phyloP scores from a whole-genome alignment of 1,140 invertebrate genomes.

The Drosophila varians region DNA sequence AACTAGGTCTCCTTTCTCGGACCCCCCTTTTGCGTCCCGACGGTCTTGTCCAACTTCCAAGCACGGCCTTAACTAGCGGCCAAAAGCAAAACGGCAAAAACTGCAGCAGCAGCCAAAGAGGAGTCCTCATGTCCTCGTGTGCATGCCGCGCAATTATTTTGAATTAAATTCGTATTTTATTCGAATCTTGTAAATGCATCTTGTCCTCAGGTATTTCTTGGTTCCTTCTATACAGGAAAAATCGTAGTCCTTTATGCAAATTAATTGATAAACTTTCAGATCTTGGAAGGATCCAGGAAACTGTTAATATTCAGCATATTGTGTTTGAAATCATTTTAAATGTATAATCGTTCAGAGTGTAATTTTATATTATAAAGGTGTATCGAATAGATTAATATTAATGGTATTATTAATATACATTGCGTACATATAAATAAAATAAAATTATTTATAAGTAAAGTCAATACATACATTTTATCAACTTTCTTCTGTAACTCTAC shows the following conservation, averaged over 20 bases:
- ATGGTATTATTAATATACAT: too few relatives aligned
- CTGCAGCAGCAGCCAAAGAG: conserved; percentile 28
- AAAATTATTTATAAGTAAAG: neutral
- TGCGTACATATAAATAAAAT: neutral
- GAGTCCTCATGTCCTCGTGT: conserved; percentile 50
- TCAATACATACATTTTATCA: neutral
- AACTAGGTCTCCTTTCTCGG: conserved; percentile 45
- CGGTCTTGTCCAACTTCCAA: conserved; percentile 20
- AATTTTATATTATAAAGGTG: too few relatives aligned
- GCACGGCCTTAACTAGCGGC: conserved; percentile 23
- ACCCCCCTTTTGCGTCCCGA: neutral
- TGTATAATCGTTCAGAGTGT: too few relatives aligned
- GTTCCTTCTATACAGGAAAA: neutral
- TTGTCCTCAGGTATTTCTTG: conserved; percentile 39
- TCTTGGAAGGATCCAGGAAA: neutral
- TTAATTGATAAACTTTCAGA: neutral
- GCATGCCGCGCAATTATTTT: conserved; percentile 83
- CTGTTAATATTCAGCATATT: too few relatives aligned
- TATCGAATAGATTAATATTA: too few relatives aligned
- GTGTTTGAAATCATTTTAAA: neutral
- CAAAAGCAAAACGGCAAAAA: conserved; percentile 20
- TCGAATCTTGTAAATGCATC: conserved; percentile 80
- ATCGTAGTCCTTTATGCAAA: neutral
- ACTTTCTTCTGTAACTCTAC: neutral
- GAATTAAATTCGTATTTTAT: conserved; percentile 83